A percentile compares a stretch with the other conserved stretches of the same genome.
Evolutionary conservation across 2,797 vertebrate species (phyloP).

Genomic region (Moxostoma hubbsi): DNA sequence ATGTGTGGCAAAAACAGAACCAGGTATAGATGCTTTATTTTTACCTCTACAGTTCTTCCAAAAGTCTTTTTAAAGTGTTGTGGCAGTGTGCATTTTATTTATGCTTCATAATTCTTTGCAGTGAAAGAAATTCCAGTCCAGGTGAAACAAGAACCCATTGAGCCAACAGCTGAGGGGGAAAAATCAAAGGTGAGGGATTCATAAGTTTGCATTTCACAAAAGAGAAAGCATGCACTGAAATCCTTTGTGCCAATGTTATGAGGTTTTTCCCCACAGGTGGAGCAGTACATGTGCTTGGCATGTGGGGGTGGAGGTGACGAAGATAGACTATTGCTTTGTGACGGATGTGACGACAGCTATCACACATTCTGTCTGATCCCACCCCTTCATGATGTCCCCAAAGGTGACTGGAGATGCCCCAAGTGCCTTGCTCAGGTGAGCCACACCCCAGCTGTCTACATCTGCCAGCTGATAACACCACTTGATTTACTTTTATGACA

Average conservation of each 20-base stretch:
- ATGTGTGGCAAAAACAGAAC: slow-evolving; percentile 79
- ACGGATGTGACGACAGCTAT: slow-evolving; percentile 98
- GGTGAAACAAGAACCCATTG: slow-evolving; percentile 80
- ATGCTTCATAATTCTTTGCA: slow-evolving; percentile 58
- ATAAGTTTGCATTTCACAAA: slow-evolving; percentile 40
- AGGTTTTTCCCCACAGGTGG: slow-evolving; percentile 79
- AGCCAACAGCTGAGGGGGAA: slow-evolving; percentile 79
- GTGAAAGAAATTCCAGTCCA: slow-evolving; percentile 78
- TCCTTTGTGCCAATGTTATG: background rate
- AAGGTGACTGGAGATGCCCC: slow-evolving; percentile 98
- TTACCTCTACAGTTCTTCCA: too few relatives aligned
- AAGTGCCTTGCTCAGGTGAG: slow-evolving; percentile 96
- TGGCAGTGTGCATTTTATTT: background rate
- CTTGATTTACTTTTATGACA: background rate
- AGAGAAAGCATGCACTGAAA: background rate
- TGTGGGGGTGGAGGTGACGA: slow-evolving; percentile 92
- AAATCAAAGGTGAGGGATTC: slow-evolving; percentile 76
- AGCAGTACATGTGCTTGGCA: slow-evolving; percentile 92
- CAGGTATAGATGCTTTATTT: slow-evolving; percentile 27
- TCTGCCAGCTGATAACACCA: background rate
- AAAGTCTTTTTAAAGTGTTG: background rate
- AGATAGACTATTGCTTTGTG: slow-evolving; percentile 92
- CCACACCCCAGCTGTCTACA: background rate
- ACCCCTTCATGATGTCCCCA: slow-evolving; percentile 95
- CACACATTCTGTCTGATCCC: slow-evolving; percentile 97